These are phyloP conservation scores for Epizoanthus fatuus DNA, from an alignment of 92 coral and sea anemone species.

Conservation along the genomic window DNA sequence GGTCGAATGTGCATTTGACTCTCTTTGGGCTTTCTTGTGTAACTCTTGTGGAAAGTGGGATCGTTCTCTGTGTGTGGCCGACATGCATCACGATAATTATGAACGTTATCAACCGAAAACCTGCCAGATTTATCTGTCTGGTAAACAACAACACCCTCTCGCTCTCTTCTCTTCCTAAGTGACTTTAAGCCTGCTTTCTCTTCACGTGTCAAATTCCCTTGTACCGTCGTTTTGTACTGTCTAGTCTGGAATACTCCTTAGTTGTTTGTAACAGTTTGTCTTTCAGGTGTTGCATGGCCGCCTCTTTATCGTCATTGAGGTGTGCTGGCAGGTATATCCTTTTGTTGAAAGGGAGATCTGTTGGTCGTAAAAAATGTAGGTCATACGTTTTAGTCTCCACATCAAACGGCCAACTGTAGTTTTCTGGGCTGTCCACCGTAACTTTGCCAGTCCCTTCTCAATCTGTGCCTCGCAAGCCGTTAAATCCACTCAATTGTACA, in stretches of 20 bases:
- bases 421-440: background rate
- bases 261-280: constrained; percentile 12
- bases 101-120: constrained; percentile 23
- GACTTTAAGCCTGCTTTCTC: constrained; percentile 25
- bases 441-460: too few relatives aligned
- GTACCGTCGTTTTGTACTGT: background rate
- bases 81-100: constrained; percentile 28
- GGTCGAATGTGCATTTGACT: constrained; percentile 51
- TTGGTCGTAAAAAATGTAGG: constrained; percentile 37
- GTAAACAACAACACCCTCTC: constrained; percentile 14
- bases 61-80: constrained; percentile 33
- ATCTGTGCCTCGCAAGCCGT: too few relatives aligned
- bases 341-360: constrained; percentile 50
- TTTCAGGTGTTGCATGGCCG: constrained; percentile 50
- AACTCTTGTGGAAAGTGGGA: background rate
- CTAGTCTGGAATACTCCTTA: background rate
- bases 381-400: background rate
- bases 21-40: constrained; percentile 34
- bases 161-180: background rate
- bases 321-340: constrained; percentile 13
- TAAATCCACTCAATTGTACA: too few relatives aligned
- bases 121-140: constrained; percentile 51
- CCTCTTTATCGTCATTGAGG: constrained; percentile 18
- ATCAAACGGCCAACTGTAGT: too few relatives aligned
- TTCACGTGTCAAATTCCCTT: background rate